phyloP scores from a whole-genome alignment of 2,888 invertebrate genomes.

The Kryphioiulus occultus region DNA sequence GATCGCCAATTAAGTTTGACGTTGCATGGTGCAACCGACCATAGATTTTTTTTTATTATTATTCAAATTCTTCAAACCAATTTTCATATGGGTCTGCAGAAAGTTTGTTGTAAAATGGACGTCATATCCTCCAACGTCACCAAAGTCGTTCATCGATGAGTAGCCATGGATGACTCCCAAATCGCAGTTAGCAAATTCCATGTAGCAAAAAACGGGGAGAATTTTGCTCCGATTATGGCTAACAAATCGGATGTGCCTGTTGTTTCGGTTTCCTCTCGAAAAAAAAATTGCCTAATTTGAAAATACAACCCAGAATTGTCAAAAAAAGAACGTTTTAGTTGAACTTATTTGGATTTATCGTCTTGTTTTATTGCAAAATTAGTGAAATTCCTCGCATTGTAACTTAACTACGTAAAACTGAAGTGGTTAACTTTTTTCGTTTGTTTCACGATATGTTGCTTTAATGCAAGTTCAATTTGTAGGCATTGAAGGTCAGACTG shows the following conservation, averaged over 20 bases:
- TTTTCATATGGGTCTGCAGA: not conserved
- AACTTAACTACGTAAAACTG: no score
- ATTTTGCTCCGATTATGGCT: constrained; percentile 33
- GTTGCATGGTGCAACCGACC: not conserved
- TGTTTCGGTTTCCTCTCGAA: constrained; percentile 44
- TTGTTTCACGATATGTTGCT: no score
- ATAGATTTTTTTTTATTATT: not conserved
- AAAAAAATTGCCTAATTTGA: not conserved
- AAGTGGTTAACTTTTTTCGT: no score
- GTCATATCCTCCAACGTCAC: not conserved
- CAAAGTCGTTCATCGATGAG: constrained; percentile 24
- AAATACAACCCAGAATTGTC: not conserved
- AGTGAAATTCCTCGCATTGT: no score
- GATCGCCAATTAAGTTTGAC: no score
- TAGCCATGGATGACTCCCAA: constrained; percentile 45
- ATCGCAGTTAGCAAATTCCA: constrained; percentile 20
- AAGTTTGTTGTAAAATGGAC: not conserved
- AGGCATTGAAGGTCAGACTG: no score
- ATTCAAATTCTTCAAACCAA: not conserved
- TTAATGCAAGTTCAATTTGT: no score
- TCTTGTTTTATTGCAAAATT: no score
- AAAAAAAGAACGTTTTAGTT: not conserved
- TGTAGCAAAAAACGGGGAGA: not conserved
- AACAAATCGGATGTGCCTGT: constrained; percentile 44
- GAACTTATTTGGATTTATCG: not conserved